These are phyloP conservation scores for Proales similis DNA, from an alignment of 1,140 invertebrate species.

Conservation along the genomic window DNA sequence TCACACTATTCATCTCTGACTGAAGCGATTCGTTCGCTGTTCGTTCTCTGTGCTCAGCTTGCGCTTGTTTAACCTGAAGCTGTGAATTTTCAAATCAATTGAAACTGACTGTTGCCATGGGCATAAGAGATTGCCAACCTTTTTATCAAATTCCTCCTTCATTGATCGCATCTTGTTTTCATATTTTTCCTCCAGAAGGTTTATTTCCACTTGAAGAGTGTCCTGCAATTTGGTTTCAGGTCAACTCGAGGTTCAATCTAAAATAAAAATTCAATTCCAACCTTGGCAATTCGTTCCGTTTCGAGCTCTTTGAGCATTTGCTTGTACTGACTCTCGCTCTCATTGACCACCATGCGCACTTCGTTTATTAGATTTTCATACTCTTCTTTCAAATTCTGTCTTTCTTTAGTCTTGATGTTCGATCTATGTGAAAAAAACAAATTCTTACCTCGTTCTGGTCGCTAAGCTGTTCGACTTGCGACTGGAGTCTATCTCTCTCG, in stretches of 20 bases:
- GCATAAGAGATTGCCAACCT: not conserved
- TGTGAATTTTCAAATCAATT: not conserved
- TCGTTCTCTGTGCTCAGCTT: conserved; percentile 1
- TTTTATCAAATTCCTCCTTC: conserved; percentile 2
- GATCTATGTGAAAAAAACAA: no score
- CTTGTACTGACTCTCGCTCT: conserved; percentile 11
- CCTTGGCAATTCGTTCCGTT: conserved; percentile 12
- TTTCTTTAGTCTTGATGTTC: no score
- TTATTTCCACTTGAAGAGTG: conserved; percentile 27
- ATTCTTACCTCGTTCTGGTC: no score
- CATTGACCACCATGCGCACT: conserved; percentile 1
- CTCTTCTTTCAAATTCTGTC: conserved; percentile 30
- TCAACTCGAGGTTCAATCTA: not conserved
- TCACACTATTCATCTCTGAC: no score
- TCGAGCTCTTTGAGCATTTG: conserved; percentile 9
- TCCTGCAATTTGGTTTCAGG: not conserved
- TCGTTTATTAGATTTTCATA: conserved; percentile 36
- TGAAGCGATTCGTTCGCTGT: no score
- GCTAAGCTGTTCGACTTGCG: no score
- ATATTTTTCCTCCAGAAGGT: conserved; percentile 32
- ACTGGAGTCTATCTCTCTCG: no score
- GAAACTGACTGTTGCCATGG: not conserved
- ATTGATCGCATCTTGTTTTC: conserved; percentile 10
- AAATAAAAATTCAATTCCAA: not conserved
- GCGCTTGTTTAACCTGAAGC: not conserved